Evolutionary conservation across 2,113 vertebrate species (phyloP).

Genomic region (Paracanthobrama guichenoti): DNA sequence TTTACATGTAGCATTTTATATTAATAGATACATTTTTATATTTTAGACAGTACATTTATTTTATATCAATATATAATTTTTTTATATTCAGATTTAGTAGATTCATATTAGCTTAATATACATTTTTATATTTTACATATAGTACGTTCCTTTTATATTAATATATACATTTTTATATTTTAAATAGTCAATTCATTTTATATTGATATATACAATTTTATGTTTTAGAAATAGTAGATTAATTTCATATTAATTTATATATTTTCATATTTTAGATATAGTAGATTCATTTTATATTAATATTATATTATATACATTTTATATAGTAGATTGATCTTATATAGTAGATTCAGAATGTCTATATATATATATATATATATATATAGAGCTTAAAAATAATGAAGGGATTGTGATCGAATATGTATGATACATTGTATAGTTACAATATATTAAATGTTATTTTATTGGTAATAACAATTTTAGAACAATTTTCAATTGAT

Average conservation of each 20-base stretch:
- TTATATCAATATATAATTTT: background rate
- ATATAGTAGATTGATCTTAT: background rate
- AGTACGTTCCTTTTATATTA: background rate
- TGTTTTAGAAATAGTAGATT: background rate
- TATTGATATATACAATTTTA: background rate
- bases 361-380: background rate
- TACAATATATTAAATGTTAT: background rate
- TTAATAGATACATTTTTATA: background rate
- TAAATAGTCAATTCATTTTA: background rate
- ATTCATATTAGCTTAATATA: background rate
- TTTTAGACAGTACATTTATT: too few relatives aligned
- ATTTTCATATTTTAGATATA: background rate
- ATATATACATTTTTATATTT: background rate
- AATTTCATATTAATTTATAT: background rate
- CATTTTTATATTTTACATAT: background rate
- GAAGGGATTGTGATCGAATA: background rate
- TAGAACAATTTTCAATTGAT: background rate
- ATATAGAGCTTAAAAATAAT: background rate
- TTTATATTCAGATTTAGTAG: background rate
- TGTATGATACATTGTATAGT: background rate
- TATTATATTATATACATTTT: background rate
- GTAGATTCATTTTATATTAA: background rate
- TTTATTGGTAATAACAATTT: background rate
- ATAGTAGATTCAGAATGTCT: background rate
- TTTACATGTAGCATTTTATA: background rate